Base-by-base conservation (phyloP, 1,140 invertebrate genomes). In the Brachionus calyciflorus region DNA sequence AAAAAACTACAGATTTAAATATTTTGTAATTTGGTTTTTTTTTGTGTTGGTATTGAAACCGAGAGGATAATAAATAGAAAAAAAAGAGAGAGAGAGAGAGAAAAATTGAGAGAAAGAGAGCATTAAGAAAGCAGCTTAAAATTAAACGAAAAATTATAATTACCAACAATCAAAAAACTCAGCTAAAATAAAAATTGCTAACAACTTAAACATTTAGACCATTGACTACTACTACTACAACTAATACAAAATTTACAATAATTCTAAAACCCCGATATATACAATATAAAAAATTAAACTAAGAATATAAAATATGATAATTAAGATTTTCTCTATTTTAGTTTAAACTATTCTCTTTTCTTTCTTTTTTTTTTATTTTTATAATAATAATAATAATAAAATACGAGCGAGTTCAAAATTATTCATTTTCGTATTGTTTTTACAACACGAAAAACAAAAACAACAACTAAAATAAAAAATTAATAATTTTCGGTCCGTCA, bases 251-350 rank as follows among this genome's bases (percentile, higher is more conserved):
- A 37, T 33, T 41, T 60, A 33, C 30, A n/a, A n/a, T n/a, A n/a
- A n/a, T n/a, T n/a, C n/a, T n/a, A n/a, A n/a, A n/a, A n/a, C n/a
- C n/a, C n/a, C n/a, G n/a, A n/a, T n/a, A n/a, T n/a, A n/a, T n/a
- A n/a, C n/a, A n/a, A n/a, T n/a, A n/a, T n/a, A n/a, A n/a, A n/a
- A n/a, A n/a, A n/a, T n/a, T n/a, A n/a, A n/a, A n/a, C n/a, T n/a
- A n/a, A n/a, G n/a, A n/a, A n/a, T 60, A 60, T 60, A 40, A 60
- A 60, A 60, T 60, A 60, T 60, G 55, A 60, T 60, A 60, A 60
- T 60, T 60, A 60, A 33, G 33, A 26, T 60, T 37, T 60, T 19
- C 37, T 9, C 9, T 37, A 10, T 60, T 60, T 14, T 60, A 60
- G 55, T 60, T 60, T 60, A 60, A 33, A 60, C 55, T 60, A 37